Evolutionary conservation across 2,113 vertebrate genomes (phyloP).

Genomic region (Setophaga kirtlandii): DNA sequence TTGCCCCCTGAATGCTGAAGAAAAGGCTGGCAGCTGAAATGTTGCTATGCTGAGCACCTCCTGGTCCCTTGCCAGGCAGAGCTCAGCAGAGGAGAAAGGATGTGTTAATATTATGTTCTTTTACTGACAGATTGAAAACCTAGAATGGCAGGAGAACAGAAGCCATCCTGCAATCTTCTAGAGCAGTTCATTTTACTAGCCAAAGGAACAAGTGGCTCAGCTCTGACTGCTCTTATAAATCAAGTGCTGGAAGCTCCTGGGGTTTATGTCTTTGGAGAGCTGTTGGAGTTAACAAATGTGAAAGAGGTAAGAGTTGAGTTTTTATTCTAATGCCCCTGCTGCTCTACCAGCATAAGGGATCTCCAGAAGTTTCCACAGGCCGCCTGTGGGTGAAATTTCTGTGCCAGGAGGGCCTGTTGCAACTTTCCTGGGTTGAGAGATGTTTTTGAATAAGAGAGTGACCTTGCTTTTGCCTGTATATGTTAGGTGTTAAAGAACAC

Average conservation of each 20-base stretch:
- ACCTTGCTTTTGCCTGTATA: background rate
- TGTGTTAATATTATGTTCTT: slow-evolving; percentile 7
- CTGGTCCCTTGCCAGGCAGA: background rate
- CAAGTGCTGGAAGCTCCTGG: slow-evolving; percentile 86
- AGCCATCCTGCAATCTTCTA: slow-evolving; percentile 77
- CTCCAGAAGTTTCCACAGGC: background rate
- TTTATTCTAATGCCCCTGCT: background rate
- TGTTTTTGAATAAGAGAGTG: background rate
- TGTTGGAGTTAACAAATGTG: slow-evolving; percentile 81
- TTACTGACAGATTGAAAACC: slow-evolving; percentile 68
- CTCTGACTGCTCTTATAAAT: slow-evolving; percentile 81
- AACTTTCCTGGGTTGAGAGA: background rate
- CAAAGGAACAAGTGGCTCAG: slow-evolving; percentile 81
- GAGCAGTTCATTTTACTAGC: slow-evolving; percentile 86
- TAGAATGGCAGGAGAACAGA: slow-evolving; percentile 88
- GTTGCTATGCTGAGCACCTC: background rate
- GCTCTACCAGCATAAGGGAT: background rate
- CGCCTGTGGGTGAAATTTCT: background rate
- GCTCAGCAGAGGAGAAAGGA: background rate
- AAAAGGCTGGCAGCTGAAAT: background rate
- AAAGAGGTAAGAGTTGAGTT: slow-evolving; percentile 78
- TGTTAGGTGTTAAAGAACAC: background rate
- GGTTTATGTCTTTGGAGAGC: slow-evolving; percentile 84
- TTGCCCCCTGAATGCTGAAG: background rate
- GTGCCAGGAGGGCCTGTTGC: background rate